Percentiles rank a stretch among this genome's conserved stretches.
Evolutionary conservation across 2,797 vertebrate genomes (phyloP).

Genomic region (Leuciscus waleckii): DNA sequence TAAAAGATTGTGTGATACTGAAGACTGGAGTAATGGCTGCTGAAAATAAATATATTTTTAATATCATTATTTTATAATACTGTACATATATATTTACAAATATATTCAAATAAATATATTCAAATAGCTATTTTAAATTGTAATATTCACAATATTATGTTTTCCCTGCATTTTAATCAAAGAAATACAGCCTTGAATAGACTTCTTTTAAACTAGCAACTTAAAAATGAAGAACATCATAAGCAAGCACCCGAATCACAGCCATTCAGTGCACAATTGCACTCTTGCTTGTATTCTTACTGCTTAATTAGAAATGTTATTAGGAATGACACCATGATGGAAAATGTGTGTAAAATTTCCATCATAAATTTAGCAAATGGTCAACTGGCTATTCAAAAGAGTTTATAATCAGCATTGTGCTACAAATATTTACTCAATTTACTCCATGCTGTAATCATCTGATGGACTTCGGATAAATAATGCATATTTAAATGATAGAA

Average conservation of each 20-base stretch:
- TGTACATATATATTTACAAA: too few species aligned
- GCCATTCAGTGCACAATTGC: background rate
- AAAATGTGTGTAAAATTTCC: background rate
- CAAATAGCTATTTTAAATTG: background rate
- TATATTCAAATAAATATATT: background rate
- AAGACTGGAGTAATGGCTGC: background rate
- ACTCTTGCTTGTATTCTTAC: background rate
- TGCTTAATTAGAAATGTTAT: conserved; percentile 27
- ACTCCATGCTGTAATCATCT: conserved; percentile 66
- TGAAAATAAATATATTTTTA: background rate
- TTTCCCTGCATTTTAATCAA: background rate
- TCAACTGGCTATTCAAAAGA: background rate
- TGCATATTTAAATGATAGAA: conserved; percentile 68
- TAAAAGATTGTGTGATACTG: background rate
- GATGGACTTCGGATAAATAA: conserved; percentile 68
- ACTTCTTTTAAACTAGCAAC: background rate
- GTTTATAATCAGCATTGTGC: conserved; percentile 63
- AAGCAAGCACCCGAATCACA: background rate
- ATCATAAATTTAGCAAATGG: conserved; percentile 11
- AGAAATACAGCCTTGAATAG: background rate
- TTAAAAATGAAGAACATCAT: background rate
- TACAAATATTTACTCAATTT: conserved; percentile 66
- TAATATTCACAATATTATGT: background rate
- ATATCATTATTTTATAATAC: too few species aligned
- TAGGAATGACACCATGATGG: conserved; percentile 1